Percentiles rank a stretch among this genome's conserved stretches.
Evolutionary conservation across 2,888 invertebrate species (phyloP).

Genomic region (Capitulum mitella): DNA sequence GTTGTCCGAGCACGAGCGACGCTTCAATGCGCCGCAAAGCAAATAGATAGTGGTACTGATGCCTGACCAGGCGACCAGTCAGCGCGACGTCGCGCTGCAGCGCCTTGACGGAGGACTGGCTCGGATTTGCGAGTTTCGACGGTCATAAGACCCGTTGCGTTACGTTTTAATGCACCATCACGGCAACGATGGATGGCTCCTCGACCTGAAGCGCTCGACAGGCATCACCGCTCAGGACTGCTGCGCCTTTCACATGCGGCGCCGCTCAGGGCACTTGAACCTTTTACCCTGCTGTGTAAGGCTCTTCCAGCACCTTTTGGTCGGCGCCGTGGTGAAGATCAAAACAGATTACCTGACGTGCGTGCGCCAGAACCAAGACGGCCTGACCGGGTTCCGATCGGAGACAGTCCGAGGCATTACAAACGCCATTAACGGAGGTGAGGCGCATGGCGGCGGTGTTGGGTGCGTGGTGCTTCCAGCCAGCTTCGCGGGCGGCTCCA

Average conservation of each 20-base stretch:
- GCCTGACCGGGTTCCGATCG: background rate
- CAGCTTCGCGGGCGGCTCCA: background rate
- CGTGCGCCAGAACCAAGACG: background rate
- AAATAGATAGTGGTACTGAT: background rate
- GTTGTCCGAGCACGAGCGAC: background rate
- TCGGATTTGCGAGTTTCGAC: background rate
- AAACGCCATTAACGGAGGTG: background rate
- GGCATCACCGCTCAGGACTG: background rate
- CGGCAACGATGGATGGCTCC: background rate
- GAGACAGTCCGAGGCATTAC: background rate
- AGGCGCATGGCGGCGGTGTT: background rate
- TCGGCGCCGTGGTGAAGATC: background rate
- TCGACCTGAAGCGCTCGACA: background rate
- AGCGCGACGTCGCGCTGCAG: background rate
- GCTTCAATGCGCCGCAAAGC: background rate
- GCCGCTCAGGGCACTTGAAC: background rate
- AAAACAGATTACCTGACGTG: background rate
- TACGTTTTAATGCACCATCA: background rate
- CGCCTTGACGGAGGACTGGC: background rate
- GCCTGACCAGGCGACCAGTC: background rate
- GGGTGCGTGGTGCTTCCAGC: background rate
- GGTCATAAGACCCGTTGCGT: background rate
- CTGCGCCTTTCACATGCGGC: background rate
- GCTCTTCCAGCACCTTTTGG: background rate
- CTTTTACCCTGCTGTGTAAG: background rate